Percentiles rank a stretch among this genome's conserved stretches.
Evolutionary conservation across 2,797 vertebrate species (phyloP).

Genomic region (Sandelia bainsii): DNA sequence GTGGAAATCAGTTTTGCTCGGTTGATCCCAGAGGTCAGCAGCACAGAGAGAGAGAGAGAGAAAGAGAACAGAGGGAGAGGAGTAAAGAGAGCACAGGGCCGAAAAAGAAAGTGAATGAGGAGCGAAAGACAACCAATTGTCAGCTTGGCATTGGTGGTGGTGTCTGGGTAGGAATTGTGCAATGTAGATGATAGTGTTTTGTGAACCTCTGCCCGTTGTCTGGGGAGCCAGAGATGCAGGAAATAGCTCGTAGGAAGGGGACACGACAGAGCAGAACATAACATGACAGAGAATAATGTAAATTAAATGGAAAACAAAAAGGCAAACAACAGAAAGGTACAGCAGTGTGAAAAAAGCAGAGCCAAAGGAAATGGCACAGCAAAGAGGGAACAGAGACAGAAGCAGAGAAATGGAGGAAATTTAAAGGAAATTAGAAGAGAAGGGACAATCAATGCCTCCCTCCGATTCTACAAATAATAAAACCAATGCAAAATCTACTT

Average conservation of each 20-base stretch:
- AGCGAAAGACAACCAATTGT: conserved; percentile 3
- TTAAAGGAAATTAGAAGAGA: conserved; percentile 23
- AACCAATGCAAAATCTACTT: conserved; percentile 21
- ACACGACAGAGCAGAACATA: conserved; percentile 15
- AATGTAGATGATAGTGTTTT: conserved; percentile 26
- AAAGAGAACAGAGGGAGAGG: conserved; percentile 47
- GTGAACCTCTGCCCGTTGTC: conserved; percentile 30
- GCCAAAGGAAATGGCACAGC: conserved; percentile 9
- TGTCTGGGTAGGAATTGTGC: conserved; percentile 36
- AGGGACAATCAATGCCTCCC: conserved; percentile 1
- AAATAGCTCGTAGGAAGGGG: conserved; percentile 31
- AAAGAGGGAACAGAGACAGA: conserved; percentile 3
- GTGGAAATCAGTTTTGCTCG: conserved; percentile 82
- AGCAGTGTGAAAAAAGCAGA: background rate
- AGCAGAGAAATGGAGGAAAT: background rate
- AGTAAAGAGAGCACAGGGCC: conserved; percentile 43
- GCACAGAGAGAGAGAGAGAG: conserved; percentile 43
- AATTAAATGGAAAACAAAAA: conserved; percentile 37
- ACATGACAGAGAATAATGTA: conserved; percentile 37
- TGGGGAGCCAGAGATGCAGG: conserved; percentile 30
- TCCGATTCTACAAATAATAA: conserved; percentile 26
- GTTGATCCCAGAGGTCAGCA: conserved; percentile 82
- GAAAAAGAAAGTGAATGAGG: conserved; percentile 22
- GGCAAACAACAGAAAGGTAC: conserved; percentile 8
- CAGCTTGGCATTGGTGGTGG: conserved; percentile 33